A percentile compares a stretch with the other conserved stretches of the same genome.
phyloP scores from a whole-genome alignment of 64 coral and sea anemone genomes.

The Dendrophyllia cribrosa region DNA sequence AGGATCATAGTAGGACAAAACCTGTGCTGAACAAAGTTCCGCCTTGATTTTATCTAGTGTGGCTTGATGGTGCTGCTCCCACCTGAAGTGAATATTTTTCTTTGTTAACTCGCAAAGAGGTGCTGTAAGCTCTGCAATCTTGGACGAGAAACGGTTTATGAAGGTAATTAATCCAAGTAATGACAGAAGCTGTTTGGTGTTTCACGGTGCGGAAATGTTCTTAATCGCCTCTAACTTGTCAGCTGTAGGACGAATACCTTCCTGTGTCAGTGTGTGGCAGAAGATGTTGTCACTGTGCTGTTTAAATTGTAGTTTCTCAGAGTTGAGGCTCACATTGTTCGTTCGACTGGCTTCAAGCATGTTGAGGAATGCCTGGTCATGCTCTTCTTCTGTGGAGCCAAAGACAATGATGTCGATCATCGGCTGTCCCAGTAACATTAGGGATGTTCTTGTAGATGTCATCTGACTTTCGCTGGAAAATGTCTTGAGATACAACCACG shows the following conservation, averaged over 20 bases:
- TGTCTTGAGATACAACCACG: too few relatives aligned
- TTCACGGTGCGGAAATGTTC: conserved; percentile 26
- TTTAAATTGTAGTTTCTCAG: too few relatives aligned
- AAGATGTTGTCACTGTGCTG: conserved; percentile 57
- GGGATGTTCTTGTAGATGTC: too few relatives aligned
- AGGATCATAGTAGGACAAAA: conserved; percentile 73
- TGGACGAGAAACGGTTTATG: conserved; percentile 52
- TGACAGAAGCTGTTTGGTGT: conserved; percentile 43
- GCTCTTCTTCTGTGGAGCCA: too few relatives aligned
- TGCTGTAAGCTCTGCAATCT: conserved; percentile 60
- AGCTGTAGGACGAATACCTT: conserved; percentile 40
- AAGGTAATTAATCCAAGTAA: conserved; percentile 69
- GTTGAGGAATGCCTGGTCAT: too few relatives aligned
- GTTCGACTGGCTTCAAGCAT: too few relatives aligned
- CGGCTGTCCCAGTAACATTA: too few relatives aligned
- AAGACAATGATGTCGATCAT: too few relatives aligned
- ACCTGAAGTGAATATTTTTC: conserved; percentile 58
- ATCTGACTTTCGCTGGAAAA: too few relatives aligned
- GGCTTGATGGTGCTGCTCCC: conserved; percentile 46
- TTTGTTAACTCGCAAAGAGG: conserved; percentile 54
- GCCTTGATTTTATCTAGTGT: conserved; percentile 64
- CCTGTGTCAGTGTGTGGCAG: conserved; percentile 66
- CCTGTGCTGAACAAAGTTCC: conserved; percentile 46
- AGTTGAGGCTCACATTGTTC: too few relatives aligned
- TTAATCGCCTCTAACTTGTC: conserved; percentile 52